These are phyloP conservation scores for Thalassoma bifasciatum DNA, from an alignment of 2,113 vertebrate genomes.

Conservation along the genomic window DNA sequence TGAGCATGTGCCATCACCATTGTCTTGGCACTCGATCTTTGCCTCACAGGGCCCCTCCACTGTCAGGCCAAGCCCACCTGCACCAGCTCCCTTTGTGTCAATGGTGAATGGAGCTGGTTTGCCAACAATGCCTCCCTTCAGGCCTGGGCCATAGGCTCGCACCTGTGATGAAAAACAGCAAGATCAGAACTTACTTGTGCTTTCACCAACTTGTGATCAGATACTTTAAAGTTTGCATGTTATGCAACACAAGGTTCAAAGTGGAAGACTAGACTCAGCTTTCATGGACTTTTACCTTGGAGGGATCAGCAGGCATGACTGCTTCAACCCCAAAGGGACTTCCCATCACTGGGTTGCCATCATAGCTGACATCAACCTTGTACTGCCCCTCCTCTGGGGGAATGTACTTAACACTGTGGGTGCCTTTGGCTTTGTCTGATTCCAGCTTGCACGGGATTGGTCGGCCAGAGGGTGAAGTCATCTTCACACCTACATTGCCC, in stretches of 20 bases:
- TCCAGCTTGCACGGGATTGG: conserved; percentile 93
- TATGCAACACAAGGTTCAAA: not conserved
- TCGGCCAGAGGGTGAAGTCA: conserved; percentile 90
- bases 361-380: conserved; percentile 93
- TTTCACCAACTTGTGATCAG: not conserved
- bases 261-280: conserved; percentile 12
- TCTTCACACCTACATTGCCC: conserved; percentile 90
- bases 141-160: conserved; percentile 90
- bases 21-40: conserved; percentile 94
- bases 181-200: conserved; percentile 13
- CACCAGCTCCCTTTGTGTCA: conserved; percentile 92
- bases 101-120: conserved; percentile 91
- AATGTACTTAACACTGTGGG: conserved; percentile 89
- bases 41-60: conserved; percentile 94
- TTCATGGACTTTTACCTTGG: conserved; percentile 85
- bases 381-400: conserved; percentile 93
- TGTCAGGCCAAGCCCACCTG: conserved; percentile 89
- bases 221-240: not conserved
- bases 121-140: conserved; percentile 89
- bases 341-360: conserved; percentile 91
- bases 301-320: conserved; percentile 91
- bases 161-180: conserved; percentile 81
- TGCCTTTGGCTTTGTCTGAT: conserved; percentile 84
- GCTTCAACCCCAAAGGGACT: conserved; percentile 94
- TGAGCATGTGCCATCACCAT: conserved; percentile 90